Evolutionary conservation across 2,888 invertebrate species (phyloP).

Genomic region (Ochlodes sylvanus): DNA sequence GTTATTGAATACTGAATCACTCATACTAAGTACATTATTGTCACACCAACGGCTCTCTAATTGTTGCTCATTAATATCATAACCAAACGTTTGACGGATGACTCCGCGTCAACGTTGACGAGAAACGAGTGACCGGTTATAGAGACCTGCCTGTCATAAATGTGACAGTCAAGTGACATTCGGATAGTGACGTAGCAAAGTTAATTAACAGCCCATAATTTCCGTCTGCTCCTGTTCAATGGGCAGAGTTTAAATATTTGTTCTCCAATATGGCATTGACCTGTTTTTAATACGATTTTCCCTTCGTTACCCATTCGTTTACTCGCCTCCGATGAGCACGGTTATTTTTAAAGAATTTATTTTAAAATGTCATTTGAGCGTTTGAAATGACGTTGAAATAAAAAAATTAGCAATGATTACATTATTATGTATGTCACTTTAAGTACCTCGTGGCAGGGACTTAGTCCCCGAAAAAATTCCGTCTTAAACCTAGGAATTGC

Average conservation of each 20-base stretch:
- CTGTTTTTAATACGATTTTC: too few species aligned
- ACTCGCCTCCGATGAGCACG: not conserved
- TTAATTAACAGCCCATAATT: too few species aligned
- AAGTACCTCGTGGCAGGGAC: conserved; percentile 52
- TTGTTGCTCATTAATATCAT: not conserved
- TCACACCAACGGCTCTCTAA: conserved; percentile 27
- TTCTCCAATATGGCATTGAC: too few species aligned
- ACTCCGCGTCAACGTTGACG: conserved; percentile 1
- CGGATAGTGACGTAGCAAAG: not conserved
- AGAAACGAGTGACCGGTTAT: not conserved
- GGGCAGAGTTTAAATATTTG: too few species aligned
- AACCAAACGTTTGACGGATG: not conserved
- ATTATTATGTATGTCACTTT: conserved; percentile 35
- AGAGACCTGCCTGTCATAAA: not conserved
- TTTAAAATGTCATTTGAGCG: not conserved
- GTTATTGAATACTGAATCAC: conserved; percentile 43
- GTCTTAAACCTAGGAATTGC: conserved; percentile 79
- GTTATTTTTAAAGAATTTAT: not conserved
- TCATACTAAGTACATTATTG: conserved; percentile 43
- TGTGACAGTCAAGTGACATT: not conserved
- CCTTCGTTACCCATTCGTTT: not conserved
- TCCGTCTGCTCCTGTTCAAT: too few species aligned
- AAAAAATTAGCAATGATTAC: conserved; percentile 4
- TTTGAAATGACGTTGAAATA: not conserved
- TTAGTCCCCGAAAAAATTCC: conserved; percentile 59